Evolutionary conservation across 2,888 invertebrate genomes (phyloP).

Genomic region (Ochlodes sylvanus): DNA sequence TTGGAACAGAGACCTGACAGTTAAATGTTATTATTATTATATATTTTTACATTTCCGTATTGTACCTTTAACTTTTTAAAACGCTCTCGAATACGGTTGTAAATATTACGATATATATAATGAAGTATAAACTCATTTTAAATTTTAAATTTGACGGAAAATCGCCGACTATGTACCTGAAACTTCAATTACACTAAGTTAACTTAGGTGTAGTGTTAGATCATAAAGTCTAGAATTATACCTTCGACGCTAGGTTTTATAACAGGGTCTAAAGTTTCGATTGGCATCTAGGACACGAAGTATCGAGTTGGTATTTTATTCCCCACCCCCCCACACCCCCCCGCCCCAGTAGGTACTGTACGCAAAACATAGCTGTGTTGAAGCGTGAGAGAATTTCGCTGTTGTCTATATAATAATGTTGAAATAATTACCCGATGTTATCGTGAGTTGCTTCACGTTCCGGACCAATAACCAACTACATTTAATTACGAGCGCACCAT

Average conservation of each 20-base stretch:
- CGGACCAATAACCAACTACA: constrained; percentile 46
- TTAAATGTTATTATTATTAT: constrained; percentile 2
- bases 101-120: constrained; percentile 61
- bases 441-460: neutral
- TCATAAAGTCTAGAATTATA: constrained; percentile 73
- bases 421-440: constrained; percentile 36
- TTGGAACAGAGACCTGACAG: neutral
- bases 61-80: constrained; percentile 50
- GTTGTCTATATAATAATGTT: constrained; percentile 58
- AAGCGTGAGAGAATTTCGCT: constrained; percentile 61
- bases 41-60: neutral
- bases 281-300: constrained; percentile 53
- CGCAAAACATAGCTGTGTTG: constrained; percentile 11
- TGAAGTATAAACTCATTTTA: constrained; percentile 60
- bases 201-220: constrained; percentile 76
- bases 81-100: constrained; percentile 56
- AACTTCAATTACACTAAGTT: constrained; percentile 81
- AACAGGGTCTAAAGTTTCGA: constrained; percentile 76
- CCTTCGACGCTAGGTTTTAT: constrained; percentile 76
- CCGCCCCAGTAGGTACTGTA: constrained; percentile 22
- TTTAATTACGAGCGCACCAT: constrained; percentile 29
- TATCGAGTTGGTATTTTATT: constrained; percentile 47
- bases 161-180: constrained; percentile 83
- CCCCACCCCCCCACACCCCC: neutral
- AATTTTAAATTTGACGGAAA: constrained; percentile 55